Conservation (phyloP, 1,140 invertebrate genomes). For the Brachionus manjavacas region DNA sequence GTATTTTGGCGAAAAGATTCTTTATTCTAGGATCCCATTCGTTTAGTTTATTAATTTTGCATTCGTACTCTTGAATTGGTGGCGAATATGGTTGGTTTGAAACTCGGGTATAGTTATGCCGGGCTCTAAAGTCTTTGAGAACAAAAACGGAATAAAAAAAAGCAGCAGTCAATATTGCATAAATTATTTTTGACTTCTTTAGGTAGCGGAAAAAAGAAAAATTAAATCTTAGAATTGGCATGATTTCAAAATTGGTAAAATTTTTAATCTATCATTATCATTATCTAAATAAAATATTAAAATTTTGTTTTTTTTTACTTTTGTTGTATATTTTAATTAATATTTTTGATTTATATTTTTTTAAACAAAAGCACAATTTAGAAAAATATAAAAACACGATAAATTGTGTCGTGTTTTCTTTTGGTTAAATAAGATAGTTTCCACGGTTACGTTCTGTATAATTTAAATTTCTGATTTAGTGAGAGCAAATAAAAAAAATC, state of each 20-base stretch:
- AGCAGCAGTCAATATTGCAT: neutral
- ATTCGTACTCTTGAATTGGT: neutral
- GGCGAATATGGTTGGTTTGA: neutral
- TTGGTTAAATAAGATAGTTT: too few species aligned
- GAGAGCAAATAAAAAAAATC: too few species aligned
- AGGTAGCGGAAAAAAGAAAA: neutral
- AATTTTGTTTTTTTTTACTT: too few species aligned
- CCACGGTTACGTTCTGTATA: too few species aligned
- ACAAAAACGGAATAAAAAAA: neutral
- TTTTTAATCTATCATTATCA: neutral
- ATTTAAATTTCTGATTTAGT: too few species aligned
- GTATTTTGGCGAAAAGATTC: neutral
- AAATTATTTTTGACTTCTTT: neutral
- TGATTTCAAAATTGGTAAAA: neutral
- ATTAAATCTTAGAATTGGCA: neutral
- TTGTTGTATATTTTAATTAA: too few species aligned
- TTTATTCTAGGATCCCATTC: slow-evolving; percentile 8
- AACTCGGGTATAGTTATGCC: neutral
- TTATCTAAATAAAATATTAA: neutral
- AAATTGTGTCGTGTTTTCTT: too few species aligned
- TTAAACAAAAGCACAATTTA: too few species aligned
- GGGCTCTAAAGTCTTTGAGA: neutral
- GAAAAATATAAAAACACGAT: too few species aligned
- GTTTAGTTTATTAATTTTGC: slow-evolving; percentile 6
- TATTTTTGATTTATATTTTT: too few species aligned